Conservation (phyloP, 2,888 invertebrate species). For the Magallana nippona region DNA sequence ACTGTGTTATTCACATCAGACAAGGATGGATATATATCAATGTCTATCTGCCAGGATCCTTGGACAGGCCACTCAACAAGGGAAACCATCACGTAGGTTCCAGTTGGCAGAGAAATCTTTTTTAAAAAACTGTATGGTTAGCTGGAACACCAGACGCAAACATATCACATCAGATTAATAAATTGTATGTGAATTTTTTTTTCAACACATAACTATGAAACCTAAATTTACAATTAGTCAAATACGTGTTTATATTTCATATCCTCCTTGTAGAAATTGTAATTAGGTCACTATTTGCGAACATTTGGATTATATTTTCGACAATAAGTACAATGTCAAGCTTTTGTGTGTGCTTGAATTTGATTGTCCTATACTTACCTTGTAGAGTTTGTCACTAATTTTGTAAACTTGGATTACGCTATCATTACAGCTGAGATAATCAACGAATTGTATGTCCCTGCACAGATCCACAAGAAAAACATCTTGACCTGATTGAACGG, state of each 20-base stretch:
- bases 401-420: not conserved
- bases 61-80: not conserved
- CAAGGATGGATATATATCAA: not conserved
- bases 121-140: not conserved
- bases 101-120: not conserved
- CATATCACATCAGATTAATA: too few relatives aligned
- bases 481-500: not conserved
- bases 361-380: not conserved
- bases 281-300: too few relatives aligned
- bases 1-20: not conserved
- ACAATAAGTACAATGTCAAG: too few relatives aligned
- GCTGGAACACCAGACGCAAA: not conserved
- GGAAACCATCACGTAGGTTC: not conserved
- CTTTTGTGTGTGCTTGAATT: not conserved
- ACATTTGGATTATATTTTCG: not conserved
- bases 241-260: too few relatives aligned
- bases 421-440: not conserved
- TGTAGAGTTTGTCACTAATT: not conserved
- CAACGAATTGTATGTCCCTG: not conserved
- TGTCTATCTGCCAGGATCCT: not conserved
- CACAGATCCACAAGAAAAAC: not conserved
- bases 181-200: too few relatives aligned
- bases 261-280: too few relatives aligned
- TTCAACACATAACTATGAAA: too few relatives aligned
- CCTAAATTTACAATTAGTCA: too few relatives aligned